Evolutionary conservation across 2,888 invertebrate genomes (phyloP), one percentile per base, ranked within the genome.

Genomic region (Tenthredo amoena): DNA sequence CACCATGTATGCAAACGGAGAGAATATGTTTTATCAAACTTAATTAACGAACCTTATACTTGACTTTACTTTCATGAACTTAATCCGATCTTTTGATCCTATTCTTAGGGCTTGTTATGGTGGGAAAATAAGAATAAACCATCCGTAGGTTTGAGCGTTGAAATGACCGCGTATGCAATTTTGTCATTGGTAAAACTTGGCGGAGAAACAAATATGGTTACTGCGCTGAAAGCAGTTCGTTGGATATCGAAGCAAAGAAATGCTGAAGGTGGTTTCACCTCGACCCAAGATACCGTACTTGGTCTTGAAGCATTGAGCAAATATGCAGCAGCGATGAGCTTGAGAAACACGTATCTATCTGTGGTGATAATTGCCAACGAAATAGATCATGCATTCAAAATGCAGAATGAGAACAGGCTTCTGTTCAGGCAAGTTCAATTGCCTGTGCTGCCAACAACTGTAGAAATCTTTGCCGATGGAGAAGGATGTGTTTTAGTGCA

Each of bases 181-280:
- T 93, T 96, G 2, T 94, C 96, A 0, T 92, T 96, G 87, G 90
- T 95, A 0, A 92, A 94, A 68, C 91, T 95, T 84, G 94, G 95
- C 0, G 94, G 94, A 0, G 92, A 94, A 26, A 92, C 93, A 26
- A 95, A 95, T 90, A 93, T 95, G 87, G 93, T 95, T 0, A 94
- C 94, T 77, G 95, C 95, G 1, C 92, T 96, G 72, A 95, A 95
- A 12, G 96, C 96, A 1, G 94, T 96, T 0, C 95, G 96, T 85
- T 98, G 97, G 97, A 94, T 98, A 77, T 95, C 96, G 7, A 94
- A 96, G 1, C 96, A 97, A 90, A 94, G 96, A 68, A 95, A 96
- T 86, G 94, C 95, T 4, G 93, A 95, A 3, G 97, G 97, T 3
- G 97, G 97, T 0, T 97, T 97, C 89, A 93, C 95, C 0, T 96